Percentiles rank a stretch among this genome's conserved stretches.
phyloP scores from a whole-genome alignment of 2,113 vertebrate species.

The Corythoichthys intestinalis region DNA sequence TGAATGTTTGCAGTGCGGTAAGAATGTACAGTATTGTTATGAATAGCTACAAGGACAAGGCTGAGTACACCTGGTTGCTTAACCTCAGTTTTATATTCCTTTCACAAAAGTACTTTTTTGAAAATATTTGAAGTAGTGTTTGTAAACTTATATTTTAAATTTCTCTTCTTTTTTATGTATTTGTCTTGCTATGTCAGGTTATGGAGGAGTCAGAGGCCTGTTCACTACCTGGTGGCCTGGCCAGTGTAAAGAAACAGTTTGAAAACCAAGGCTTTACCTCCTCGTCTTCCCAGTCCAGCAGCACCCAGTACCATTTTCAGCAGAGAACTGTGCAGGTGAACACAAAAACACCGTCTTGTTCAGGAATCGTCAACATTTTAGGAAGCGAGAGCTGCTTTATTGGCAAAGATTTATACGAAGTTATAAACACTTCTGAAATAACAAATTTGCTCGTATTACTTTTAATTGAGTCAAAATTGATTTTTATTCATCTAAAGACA shows the following conservation, averaged over 20 bases:
- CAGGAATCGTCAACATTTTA: no score
- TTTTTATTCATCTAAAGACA: neutral
- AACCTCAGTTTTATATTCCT: neutral
- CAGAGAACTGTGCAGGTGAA: constrained; percentile 82
- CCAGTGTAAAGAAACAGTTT: constrained; percentile 89
- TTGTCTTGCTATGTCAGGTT: constrained; percentile 57
- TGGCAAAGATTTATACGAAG: no score
- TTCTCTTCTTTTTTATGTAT: neutral
- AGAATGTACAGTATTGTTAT: neutral
- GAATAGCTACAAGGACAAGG: neutral
- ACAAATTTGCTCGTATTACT: no score
- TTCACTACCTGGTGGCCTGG: constrained; percentile 86
- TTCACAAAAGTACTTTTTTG: neutral
- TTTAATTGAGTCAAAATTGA: no score
- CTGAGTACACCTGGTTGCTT: neutral
- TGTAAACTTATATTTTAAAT: neutral
- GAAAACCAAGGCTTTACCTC: constrained; percentile 78
- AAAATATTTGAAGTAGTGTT: neutral
- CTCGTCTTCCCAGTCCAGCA: constrained; percentile 65
- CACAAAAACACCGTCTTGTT: neutral
- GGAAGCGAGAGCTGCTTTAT: no score
- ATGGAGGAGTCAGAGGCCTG: constrained; percentile 80
- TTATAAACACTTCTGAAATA: no score
- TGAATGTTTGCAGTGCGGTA: neutral
- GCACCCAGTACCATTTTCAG: constrained; percentile 77